Evolutionary conservation across 2,888 invertebrate genomes (phyloP).

Genomic region (Taenaris catops): DNA sequence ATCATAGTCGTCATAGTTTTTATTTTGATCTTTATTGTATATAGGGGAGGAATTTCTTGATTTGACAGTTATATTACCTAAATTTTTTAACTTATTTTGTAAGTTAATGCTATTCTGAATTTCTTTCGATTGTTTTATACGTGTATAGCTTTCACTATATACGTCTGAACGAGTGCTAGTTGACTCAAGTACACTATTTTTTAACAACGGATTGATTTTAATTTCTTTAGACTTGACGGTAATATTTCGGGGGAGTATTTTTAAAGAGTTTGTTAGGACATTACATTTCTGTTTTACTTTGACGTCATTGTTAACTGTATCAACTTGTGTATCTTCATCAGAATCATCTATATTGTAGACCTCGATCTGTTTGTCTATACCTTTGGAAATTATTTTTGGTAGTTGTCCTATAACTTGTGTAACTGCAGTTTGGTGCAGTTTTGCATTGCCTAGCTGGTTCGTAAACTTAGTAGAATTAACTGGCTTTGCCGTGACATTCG

Average conservation of each 20-base stretch:
- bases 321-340: conserved; percentile 43
- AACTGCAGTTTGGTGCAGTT: background rate
- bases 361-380: conserved; percentile 48
- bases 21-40: conserved; percentile 21
- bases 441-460: conserved; percentile 5
- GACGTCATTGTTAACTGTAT: conserved; percentile 11
- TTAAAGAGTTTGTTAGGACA: conserved; percentile 32
- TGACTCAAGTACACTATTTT: conserved; percentile 8
- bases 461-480: conserved; percentile 27
- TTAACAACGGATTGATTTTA: conserved; percentile 1
- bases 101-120: conserved; percentile 33
- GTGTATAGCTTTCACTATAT: conserved; percentile 14
- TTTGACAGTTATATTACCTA: conserved; percentile 58
- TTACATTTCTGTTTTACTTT: conserved; percentile 17
- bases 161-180: conserved; percentile 3
- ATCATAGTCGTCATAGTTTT: conserved; percentile 23
- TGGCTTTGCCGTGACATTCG: conserved; percentile 50
- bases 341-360: conserved; percentile 67
- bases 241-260: conserved; percentile 47
- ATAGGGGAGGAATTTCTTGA: conserved; percentile 44
- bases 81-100: conserved; percentile 48
- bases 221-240: conserved; percentile 42
- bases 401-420: conserved; percentile 25
- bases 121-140: conserved; percentile 24
- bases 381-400: conserved; percentile 29